Evolutionary conservation across 1,140 invertebrate genomes (phyloP).

Genomic region (Lasioglossum baleicum): DNA sequence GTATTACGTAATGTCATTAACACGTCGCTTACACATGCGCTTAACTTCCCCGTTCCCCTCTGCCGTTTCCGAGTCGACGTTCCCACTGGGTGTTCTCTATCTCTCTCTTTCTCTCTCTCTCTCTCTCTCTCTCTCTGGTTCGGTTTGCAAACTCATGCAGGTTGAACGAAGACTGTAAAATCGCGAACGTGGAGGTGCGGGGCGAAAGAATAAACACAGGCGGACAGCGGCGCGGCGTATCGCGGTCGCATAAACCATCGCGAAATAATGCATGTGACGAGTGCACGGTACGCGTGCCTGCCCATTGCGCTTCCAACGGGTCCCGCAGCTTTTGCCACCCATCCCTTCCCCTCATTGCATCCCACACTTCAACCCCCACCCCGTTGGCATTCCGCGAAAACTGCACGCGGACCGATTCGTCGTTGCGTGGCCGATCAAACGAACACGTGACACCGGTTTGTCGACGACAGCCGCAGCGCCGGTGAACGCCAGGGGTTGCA

Average conservation of each 20-base stretch:
- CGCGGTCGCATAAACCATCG: conserved; percentile 63
- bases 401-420: background rate
- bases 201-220: conserved; percentile 47
- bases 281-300: conserved; percentile 54
- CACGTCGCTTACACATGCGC: conserved; percentile 76
- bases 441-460: conserved; percentile 40
- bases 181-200: conserved; percentile 27
- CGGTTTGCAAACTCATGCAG: background rate
- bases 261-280: conserved; percentile 72
- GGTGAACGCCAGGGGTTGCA: background rate
- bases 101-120: conserved; percentile 24
- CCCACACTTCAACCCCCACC: background rate
- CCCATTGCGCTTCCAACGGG: conserved; percentile 26
- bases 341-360: no score
- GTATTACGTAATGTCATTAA: conserved; percentile 78
- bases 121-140: background rate
- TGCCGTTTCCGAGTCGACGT: conserved; percentile 42
- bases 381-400: background rate
- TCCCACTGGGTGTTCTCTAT: conserved; percentile 32
- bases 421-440: conserved; percentile 28
- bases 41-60: conserved; percentile 41
- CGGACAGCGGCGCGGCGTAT: conserved; percentile 45
- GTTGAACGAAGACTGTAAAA: conserved; percentile 30
- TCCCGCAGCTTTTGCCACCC: background rate
- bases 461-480: conserved; percentile 3